Conservation (phyloP, 2,888 invertebrate species). For the Nebria brevicollis region DNA sequence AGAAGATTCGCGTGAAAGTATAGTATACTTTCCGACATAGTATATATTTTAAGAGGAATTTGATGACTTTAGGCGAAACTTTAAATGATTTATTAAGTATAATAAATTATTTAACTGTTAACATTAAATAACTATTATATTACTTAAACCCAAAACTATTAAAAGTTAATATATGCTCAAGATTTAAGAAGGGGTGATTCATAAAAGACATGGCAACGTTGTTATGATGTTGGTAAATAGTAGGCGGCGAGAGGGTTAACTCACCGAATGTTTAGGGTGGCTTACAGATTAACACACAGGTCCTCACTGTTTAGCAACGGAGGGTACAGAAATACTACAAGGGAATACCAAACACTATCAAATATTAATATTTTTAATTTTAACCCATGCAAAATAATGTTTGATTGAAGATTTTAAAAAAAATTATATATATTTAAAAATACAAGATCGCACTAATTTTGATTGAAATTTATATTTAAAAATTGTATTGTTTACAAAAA, state of each 20-base stretch:
- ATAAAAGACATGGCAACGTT: slow-evolving; percentile 35
- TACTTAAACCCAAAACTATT: slow-evolving; percentile 35
- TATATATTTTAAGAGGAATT: not conserved
- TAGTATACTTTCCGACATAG: not conserved
- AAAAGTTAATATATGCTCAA: slow-evolving; percentile 31
- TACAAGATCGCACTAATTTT: no score
- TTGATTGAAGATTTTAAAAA: no score
- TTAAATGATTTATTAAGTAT: no score
- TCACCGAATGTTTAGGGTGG: slow-evolving; percentile 13
- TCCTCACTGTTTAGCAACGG: not conserved
- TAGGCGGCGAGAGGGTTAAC: slow-evolving; percentile 38
- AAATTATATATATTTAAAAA: no score
- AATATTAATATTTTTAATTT: no score
- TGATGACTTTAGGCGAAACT: no score
- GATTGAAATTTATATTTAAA: no score
- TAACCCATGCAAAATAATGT: no score
- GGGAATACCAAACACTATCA: no score
- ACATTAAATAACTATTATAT: slow-evolving; percentile 33
- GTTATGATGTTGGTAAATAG: slow-evolving; percentile 40
- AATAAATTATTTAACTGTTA: slow-evolving; percentile 2
- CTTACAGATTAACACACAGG: slow-evolving; percentile 32
- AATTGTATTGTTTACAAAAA: no score
- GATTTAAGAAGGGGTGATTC: slow-evolving; percentile 27
- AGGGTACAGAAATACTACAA: no score
- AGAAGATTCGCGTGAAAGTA: not conserved